These are phyloP conservation scores for Benthosema pterotum DNA, from an alignment of 2,797 vertebrate genomes.

Conservation along the genomic window DNA sequence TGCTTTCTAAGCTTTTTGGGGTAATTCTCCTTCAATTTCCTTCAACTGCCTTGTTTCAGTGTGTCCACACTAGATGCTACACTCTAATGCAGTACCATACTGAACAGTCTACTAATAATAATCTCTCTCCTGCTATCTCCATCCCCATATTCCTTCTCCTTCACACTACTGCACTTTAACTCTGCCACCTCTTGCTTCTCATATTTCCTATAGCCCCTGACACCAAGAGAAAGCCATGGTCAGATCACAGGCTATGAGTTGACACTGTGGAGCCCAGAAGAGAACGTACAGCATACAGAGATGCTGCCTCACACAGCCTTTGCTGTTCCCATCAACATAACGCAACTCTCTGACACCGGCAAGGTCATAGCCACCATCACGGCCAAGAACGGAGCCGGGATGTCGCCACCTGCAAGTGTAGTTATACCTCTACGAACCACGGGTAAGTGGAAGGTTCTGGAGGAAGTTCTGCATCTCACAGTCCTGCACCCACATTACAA, in stretches of 20 bases:
- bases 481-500: too few species aligned
- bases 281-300: constrained; percentile 39
- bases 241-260: constrained; percentile 67
- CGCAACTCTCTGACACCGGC: constrained; percentile 30
- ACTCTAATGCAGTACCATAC: too few species aligned
- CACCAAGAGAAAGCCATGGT: constrained; percentile 67
- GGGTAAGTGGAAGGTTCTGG: constrained; percentile 55
- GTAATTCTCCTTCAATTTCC: too few species aligned
- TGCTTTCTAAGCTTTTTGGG: background rate
- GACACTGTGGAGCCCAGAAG: constrained; percentile 61
- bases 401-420: constrained; percentile 60
- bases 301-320: constrained; percentile 18
- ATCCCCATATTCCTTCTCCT: background rate
- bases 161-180: background rate
- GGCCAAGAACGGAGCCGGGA: constrained; percentile 63
- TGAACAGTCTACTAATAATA: too few species aligned
- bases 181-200: background rate
- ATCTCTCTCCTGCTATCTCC: too few species aligned
- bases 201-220: constrained; percentile 62
- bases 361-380: constrained; percentile 57
- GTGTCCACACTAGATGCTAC: too few species aligned
- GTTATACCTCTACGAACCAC: constrained; percentile 46
- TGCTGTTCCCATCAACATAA: constrained; percentile 57
- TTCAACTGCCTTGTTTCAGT: too few species aligned
- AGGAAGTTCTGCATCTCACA: too few species aligned